phyloP scores from a whole-genome alignment of 2,113 vertebrate genomes.

The Siphamia tubifer region DNA sequence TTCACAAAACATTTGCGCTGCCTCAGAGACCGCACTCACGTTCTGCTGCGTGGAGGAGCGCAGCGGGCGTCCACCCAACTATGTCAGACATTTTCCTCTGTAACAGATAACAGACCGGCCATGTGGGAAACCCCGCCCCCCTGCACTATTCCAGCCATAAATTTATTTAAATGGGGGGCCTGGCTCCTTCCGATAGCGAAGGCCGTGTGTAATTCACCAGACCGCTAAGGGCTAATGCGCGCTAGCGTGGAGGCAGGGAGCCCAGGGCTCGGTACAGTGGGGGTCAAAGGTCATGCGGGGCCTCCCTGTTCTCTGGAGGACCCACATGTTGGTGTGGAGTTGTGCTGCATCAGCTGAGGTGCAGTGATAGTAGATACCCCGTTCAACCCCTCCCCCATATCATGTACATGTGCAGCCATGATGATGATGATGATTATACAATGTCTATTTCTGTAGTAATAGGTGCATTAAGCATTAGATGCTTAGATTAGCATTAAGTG shows the following conservation, averaged over 20 bases:
- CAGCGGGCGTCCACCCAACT: slow-evolving; percentile 64
- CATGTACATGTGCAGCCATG: too few relatives aligned
- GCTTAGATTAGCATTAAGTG: too few relatives aligned
- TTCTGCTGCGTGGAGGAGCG: slow-evolving; percentile 24
- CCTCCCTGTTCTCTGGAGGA: slow-evolving; percentile 15
- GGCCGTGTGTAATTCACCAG: slow-evolving; percentile 33
- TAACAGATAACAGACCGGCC: slow-evolving; percentile 68
- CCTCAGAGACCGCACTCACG: slow-evolving; percentile 24
- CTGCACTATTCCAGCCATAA: slow-evolving; percentile 42
- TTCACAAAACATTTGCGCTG: slow-evolving; percentile 57
- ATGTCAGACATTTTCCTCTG: slow-evolving; percentile 57
- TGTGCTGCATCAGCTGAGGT: slow-evolving; percentile 25
- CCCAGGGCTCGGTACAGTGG: not conserved
- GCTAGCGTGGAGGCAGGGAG: slow-evolving; percentile 38
- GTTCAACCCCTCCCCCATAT: too few relatives aligned
- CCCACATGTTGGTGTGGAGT: slow-evolving; percentile 27
- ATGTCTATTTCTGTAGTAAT: too few relatives aligned
- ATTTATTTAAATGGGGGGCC: slow-evolving; percentile 62
- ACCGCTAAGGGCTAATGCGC: slow-evolving; percentile 9
- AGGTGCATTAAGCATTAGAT: too few relatives aligned
- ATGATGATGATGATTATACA: too few relatives aligned
- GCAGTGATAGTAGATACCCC: slow-evolving; percentile 18
- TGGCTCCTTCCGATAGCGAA: slow-evolving; percentile 43
- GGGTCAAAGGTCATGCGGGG: slow-evolving; percentile 42
- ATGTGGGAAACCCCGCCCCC: slow-evolving; percentile 33